Evolutionary conservation across 2,888 invertebrate genomes (phyloP).

Genomic region (Spilosoma lubricipeda): DNA sequence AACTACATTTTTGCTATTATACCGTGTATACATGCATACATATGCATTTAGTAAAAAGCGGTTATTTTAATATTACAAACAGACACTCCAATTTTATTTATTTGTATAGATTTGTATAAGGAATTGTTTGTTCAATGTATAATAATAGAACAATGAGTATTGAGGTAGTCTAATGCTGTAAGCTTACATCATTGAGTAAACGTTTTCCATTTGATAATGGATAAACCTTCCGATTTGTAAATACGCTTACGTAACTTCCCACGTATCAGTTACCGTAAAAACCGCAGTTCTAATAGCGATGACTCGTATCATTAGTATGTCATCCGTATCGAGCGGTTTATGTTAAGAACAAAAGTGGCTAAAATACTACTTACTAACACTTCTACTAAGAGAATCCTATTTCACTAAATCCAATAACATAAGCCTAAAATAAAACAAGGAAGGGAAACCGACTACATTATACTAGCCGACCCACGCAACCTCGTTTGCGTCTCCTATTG

Average conservation of each 20-base stretch:
- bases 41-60: too few relatives aligned
- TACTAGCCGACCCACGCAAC: too few relatives aligned
- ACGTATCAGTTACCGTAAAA: background rate
- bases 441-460: too few relatives aligned
- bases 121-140: background rate
- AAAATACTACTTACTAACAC: background rate
- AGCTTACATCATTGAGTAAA: slow-evolving; percentile 1
- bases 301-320: background rate
- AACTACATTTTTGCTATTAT: too few relatives aligned
- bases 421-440: too few relatives aligned
- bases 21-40: too few relatives aligned
- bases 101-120: background rate
- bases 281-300: background rate
- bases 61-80: too few relatives aligned
- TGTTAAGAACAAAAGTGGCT: background rate
- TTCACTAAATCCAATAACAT: too few relatives aligned
- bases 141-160: slow-evolving; percentile 10
- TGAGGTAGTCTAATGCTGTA: background rate
- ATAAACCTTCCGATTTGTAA: slow-evolving; percentile 9
- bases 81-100: background rate
- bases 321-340: background rate
- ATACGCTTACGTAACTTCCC: slow-evolving; percentile 6
- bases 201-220: slow-evolving; percentile 6
- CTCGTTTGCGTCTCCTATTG: too few relatives aligned
- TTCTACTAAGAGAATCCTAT: too few relatives aligned